Evolutionary conservation across 1,140 invertebrate species (phyloP), one percentile per base, ranked within the genome.

Genomic region (Papilio xuthus): DNA sequence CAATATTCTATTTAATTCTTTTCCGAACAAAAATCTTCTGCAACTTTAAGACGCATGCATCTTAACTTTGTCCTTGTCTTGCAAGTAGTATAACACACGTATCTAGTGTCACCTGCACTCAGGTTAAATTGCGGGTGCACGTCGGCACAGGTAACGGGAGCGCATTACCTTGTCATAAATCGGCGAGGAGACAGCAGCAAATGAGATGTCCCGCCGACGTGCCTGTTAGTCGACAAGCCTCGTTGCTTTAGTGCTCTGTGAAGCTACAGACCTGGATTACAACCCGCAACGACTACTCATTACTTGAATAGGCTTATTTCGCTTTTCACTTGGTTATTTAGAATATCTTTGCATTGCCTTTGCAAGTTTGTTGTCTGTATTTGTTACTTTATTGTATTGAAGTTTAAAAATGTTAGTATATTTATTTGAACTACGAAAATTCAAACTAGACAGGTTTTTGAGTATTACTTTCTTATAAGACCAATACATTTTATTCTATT

Each of bases 101-200:
- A 71, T 71, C 69, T 42, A 71, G 37, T 71, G 69, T 75, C 73
- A 53, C 47, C 73, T 28, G 50, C 73, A 75, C 73, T 72, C 41
- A 47, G 8, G 41, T 23, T 44, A 37, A 75, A 75, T 53, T 75
- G 73, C 73, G 47, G 47, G 26, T 37, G 47, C 47, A 75, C 73
- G 73, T 73, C 71, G 23, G 42, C 7, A 73, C 15, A 28, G 41
- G 41, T 73, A 73, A 73, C 71, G 71, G 71, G 71, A 50, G 78
- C 67, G 79, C 80, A 82, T 85, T 84, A 79, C 78, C 75, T 76
- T 78, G 75, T 80, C 83, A 80, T 84, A 84, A 84, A 85, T 84
- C 83, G 80, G 73, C 9, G 20, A 63, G 56, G 71, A 81, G 82
- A 83, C 84, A 82, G 77, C 79, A 60, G 75, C 78, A 82, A 82